These are phyloP conservation scores for Sminthurinus aureus DNA, from an alignment of 2,888 invertebrate genomes.

Conservation along the genomic window DNA sequence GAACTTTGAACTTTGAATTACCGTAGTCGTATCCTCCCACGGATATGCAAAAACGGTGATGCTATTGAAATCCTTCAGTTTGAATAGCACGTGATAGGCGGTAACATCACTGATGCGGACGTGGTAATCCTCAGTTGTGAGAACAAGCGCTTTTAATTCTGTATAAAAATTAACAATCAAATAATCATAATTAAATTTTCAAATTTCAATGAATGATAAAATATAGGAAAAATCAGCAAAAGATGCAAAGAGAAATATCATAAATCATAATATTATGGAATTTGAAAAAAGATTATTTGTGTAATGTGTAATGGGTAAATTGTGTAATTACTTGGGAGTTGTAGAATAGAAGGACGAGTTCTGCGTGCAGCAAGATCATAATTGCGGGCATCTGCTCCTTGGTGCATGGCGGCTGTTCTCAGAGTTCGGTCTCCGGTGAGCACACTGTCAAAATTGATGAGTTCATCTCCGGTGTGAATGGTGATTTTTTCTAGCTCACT, in stretches of 20 bases:
- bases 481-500: not conserved
- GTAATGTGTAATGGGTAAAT: no score
- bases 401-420: no score
- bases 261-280: not conserved
- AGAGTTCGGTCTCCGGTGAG: slow-evolving; percentile 10
- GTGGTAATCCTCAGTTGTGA: slow-evolving; percentile 18
- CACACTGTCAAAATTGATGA: slow-evolving; percentile 9
- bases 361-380: not conserved
- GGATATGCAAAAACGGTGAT: slow-evolving; percentile 17
- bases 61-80: not conserved
- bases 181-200: not conserved
- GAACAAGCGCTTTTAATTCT: not conserved
- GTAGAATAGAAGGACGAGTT: not conserved
- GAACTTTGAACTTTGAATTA: not conserved
- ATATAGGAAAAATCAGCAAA: not conserved
- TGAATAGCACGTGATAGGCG: slow-evolving; percentile 3
- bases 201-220: not conserved
- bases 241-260: not conserved
- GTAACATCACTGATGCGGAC: slow-evolving; percentile 14
- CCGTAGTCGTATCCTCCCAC: slow-evolving; percentile 18
- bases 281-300: not conserved
- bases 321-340: slow-evolving; percentile 17
- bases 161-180: not conserved
- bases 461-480: slow-evolving; percentile 22
- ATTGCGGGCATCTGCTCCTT: not conserved